These are phyloP conservation scores for Apantesis nais DNA, from an alignment of 2,888 invertebrate species.

Conservation along the genomic window DNA sequence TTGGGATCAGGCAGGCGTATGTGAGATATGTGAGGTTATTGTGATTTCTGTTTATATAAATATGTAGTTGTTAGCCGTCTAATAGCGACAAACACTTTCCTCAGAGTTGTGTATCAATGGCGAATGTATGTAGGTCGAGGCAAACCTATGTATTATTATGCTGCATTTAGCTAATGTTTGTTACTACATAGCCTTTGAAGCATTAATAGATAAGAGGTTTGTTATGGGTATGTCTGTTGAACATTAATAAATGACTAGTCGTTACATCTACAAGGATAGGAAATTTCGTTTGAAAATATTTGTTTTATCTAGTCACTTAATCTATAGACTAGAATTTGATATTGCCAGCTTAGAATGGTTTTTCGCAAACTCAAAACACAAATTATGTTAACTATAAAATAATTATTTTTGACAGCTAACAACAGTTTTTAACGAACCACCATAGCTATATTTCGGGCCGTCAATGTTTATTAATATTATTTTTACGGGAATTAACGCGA, in stretches of 20 bases:
- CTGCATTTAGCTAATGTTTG: constrained; percentile 7
- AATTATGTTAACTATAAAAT: no score
- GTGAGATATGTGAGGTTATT: no score
- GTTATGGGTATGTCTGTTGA: neutral
- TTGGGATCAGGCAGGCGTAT: no score
- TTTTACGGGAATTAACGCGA: no score
- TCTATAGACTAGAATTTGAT: neutral
- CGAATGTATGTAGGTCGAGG: constrained; percentile 26
- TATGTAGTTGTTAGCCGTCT: neutral
- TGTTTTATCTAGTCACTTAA: no score
- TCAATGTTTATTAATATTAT: no score
- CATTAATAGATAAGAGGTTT: neutral
- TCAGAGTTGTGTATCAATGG: constrained; percentile 15
- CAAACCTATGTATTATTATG: constrained; percentile 9
- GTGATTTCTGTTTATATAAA: neutral
- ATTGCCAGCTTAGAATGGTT: neutral
- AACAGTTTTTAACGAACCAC: no score
- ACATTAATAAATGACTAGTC: neutral
- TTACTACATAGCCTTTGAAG: neutral
- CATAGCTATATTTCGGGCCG: no score
- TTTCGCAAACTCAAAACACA: neutral
- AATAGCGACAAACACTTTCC: constrained; percentile 3
- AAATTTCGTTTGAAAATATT: neutral
- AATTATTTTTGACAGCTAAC: no score
- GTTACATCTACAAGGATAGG: neutral